These are phyloP conservation scores for Sorex maritimensis DNA, from an alignment of 2,797 vertebrate species.

Conservation along the genomic window DNA sequence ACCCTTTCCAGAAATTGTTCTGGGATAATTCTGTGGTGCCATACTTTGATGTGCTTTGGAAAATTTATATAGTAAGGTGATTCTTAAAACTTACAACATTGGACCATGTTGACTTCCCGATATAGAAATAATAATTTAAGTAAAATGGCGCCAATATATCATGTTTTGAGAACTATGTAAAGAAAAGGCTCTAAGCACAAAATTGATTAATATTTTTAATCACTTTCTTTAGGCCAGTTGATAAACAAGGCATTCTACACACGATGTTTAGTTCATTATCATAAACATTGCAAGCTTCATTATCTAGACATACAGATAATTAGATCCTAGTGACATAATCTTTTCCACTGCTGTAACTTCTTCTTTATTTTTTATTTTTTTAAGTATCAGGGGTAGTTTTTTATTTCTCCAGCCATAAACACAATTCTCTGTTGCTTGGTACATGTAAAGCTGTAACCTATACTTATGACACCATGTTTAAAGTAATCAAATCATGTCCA, in stretches of 20 bases:
- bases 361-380: no score
- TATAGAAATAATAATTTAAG: constrained; percentile 41
- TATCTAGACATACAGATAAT: constrained; percentile 3
- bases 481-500: no score
- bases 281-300: neutral
- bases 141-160: neutral
- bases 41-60: constrained; percentile 45
- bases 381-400: no score
- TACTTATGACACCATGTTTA: no score
- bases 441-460: no score
- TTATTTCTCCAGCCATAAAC: no score
- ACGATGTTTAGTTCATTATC: neutral
- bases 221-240: neutral
- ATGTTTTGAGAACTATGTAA: neutral
- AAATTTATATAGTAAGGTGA: neutral
- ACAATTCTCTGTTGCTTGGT: no score
- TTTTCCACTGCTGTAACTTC: no score
- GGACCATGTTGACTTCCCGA: neutral
- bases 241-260: constrained; percentile 18
- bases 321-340: no score
- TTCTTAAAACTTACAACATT: constrained; percentile 44
- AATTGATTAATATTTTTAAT: neutral
- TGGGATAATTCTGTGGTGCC: neutral
- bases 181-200: neutral
- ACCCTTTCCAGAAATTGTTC: constrained; percentile 66